Percentiles rank a stretch among this genome's conserved stretches.
phyloP scores from a whole-genome alignment of 2,888 invertebrate species.

The Ophonus ardosiacus region DNA sequence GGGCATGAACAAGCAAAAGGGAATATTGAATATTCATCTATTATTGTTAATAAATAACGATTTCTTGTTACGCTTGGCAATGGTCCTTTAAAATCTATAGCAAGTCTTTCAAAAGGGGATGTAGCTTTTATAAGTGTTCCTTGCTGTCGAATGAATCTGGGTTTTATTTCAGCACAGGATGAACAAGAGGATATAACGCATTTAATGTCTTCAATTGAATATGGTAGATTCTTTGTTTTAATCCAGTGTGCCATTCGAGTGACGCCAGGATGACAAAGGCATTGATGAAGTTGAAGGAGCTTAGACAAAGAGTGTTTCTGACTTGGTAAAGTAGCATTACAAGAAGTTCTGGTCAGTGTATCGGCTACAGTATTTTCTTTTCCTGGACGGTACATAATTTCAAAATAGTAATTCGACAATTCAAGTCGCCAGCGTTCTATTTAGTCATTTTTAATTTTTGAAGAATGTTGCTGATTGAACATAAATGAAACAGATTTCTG shows the following conservation, averaged over 20 bases:
- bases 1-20: no score
- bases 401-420: slow-evolving; percentile 1
- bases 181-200: neutral
- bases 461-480: neutral
- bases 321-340: no score
- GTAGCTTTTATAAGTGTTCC: no score
- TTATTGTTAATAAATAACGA: no score
- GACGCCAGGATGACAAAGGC: no score
- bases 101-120: no score
- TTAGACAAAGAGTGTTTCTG: no score
- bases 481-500: no score
- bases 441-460: neutral
- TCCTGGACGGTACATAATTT: neutral
- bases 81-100: no score
- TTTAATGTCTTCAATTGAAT: neutral
- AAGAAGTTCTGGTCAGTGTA: neutral
- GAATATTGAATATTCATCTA: no score
- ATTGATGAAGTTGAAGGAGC: no score
- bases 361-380: neutral
- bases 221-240: neutral
- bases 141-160: neutral
- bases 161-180: neutral
- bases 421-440: neutral
- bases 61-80: no score
- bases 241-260: neutral